Percentiles rank a stretch among this genome's conserved stretches.
These are phyloP conservation scores for Gnathonemus echidnorhynchus DNA, from an alignment of 2,113 vertebrate genomes.

Conservation along the genomic window DNA sequence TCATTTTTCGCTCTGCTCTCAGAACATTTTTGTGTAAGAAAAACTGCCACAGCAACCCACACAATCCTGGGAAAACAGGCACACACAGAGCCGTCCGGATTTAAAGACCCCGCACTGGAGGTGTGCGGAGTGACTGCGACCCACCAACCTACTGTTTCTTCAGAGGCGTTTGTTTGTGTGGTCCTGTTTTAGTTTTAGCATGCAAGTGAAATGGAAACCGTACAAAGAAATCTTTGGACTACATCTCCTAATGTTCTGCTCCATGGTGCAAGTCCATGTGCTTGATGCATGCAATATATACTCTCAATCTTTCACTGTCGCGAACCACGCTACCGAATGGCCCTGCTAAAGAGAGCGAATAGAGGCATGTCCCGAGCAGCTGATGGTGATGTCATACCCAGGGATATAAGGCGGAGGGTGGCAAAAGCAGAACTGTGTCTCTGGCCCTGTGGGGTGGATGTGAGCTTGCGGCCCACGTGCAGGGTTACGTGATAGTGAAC, in stretches of 20 bases:
- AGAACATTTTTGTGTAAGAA: not conserved
- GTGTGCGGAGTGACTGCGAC: not conserved
- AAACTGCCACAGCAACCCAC: not conserved
- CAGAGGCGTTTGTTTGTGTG: not conserved
- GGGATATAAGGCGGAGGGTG: not conserved
- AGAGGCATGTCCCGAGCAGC: not conserved
- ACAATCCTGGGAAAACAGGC: not conserved
- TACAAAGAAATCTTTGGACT: not conserved
- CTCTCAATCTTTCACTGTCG: not conserved
- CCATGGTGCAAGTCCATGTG: not conserved
- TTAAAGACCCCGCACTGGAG: not conserved
- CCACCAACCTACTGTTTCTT: not conserved
- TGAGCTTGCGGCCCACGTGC: not conserved
- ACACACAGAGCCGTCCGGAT: not conserved
- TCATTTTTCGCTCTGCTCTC: not conserved
- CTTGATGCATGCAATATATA: not conserved
- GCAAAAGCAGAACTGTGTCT: not conserved
- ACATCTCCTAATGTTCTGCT: not conserved
- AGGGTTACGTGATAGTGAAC: not conserved
- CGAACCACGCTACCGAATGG: not conserved
- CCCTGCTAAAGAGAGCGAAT: not conserved
- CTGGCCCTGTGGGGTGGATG: not conserved
- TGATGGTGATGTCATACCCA: not conserved
- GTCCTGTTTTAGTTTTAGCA: not conserved
- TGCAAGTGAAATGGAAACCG: not conserved